Evolutionary conservation across 2,888 invertebrate genomes (phyloP), one percentile per base, ranked within the genome.

Genomic region (Nomada fucata): DNA sequence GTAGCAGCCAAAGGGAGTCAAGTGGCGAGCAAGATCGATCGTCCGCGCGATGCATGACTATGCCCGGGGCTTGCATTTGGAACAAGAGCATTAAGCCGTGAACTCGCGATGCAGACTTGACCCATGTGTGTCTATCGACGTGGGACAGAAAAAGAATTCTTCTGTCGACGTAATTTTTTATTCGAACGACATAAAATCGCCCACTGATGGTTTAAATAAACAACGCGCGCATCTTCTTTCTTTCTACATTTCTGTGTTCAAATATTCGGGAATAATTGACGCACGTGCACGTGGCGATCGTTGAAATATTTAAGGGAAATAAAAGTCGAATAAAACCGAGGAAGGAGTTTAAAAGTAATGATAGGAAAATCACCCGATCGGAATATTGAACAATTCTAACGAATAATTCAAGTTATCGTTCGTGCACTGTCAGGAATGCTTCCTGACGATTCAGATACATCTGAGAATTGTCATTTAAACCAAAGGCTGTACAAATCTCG

Each of bases 41-140:
- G 82, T 55, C 70, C 65, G 26, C 13, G 71, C 79, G 53, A 85
- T 81, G 65, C 77, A 79, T 77, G 55, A 79, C 75, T 67, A 55
- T 76, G 79, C 76, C 76, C 70, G 67, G 60, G 53, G 60, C 70
- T 78, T 77, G 79, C 79, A 85, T 82, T 81, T 52, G 55, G 50
- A 86, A 85, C 72, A 72, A 82, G 77, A 68, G 65, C 76, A 83
- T 81, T 76, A 79, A 77, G 84, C 75, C 72, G 44, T 65, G 52
- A 67, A 78, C 83, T 76, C 63, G 44, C 69, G 83, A 85, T 83
- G 85, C 71, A 79, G 71, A 77, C 85, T 85, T 83, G 86, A 86
- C 72, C 75, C 64, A 44, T 23, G 57, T 44, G 57, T 65, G 23
- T 44, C 23, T 47, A 44, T 71, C 52, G 59, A 61, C 5, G 10